These are phyloP conservation scores for Halcyon smyrnensis DNA, from an alignment of 2,797 vertebrate species.

Conservation along the genomic window DNA sequence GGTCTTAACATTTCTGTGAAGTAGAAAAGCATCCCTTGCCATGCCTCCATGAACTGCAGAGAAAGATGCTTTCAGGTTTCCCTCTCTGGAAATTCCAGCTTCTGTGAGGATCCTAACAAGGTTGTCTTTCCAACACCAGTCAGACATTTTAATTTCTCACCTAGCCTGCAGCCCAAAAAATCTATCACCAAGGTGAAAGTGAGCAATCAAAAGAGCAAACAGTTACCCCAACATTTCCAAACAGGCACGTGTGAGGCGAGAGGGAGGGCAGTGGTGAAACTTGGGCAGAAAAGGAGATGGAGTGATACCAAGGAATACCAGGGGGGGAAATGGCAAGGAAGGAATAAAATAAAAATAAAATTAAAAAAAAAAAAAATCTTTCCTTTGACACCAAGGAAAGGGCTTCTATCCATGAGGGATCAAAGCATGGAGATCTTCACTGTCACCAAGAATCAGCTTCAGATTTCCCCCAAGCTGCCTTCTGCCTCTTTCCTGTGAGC, in stretches of 20 bases:
- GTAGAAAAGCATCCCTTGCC: background rate
- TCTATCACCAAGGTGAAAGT: background rate
- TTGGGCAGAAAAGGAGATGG: background rate
- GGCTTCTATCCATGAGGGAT: background rate
- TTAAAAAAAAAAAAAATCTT: background rate
- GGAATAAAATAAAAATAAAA: background rate
- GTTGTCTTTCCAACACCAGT: background rate
- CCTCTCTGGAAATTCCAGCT: background rate
- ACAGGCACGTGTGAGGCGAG: fast-evolving
- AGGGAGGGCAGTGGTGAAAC: background rate
- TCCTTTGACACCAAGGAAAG: background rate
- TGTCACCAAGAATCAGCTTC: background rate
- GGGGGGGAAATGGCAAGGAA: background rate
- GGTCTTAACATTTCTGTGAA: background rate
- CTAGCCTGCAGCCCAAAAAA: background rate
- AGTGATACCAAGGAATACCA: background rate
- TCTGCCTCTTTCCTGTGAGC: background rate
- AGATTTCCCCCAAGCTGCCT: background rate
- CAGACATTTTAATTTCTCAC: background rate
- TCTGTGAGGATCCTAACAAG: background rate
- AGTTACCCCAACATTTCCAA: background rate
- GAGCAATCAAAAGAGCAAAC: background rate
- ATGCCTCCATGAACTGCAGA: background rate
- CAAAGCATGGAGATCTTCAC: fast-evolving
- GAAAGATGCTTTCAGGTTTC: background rate